A percentile compares a stretch with the other conserved stretches of the same genome.
Conservation (phyloP, 2,113 vertebrate species). For the Acrocephalus kingi region DNA sequence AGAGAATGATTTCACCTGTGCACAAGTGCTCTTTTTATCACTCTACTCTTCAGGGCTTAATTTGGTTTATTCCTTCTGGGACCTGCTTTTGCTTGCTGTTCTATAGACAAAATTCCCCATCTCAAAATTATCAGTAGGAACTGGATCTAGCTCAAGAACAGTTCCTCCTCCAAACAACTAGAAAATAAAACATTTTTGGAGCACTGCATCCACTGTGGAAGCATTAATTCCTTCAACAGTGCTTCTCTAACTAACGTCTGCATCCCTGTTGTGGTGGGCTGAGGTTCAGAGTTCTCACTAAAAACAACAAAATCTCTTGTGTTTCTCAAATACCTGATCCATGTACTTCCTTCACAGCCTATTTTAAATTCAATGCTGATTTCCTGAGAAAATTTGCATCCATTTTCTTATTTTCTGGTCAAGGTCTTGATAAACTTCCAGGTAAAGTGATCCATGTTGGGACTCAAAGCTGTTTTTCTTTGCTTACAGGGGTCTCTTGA, state of each 20-base stretch:
- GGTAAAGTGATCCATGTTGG: background rate
- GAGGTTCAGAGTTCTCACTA: background rate
- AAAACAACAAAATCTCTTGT: background rate
- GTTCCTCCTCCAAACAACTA: background rate
- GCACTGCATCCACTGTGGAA: background rate
- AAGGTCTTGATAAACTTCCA: background rate
- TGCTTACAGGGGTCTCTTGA: background rate
- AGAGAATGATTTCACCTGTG: background rate
- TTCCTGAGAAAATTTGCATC: background rate
- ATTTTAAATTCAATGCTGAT: background rate
- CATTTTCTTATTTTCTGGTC: background rate
- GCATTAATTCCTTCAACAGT: background rate
- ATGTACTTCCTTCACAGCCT: background rate
- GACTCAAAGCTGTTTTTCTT: background rate
- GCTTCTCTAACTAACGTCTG: background rate
- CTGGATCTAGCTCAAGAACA: background rate
- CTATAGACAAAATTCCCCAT: background rate
- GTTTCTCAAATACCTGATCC: background rate
- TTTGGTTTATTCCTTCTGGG: background rate
- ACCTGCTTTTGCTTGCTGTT: background rate
- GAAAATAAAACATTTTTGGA: background rate
- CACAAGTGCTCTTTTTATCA: background rate
- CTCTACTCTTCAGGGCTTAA: background rate
- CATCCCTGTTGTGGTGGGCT: background rate
- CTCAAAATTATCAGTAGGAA: background rate